These are phyloP conservation scores for Melieria crassipennis DNA, from an alignment of 2,888 invertebrate species.

Conservation along the genomic window DNA sequence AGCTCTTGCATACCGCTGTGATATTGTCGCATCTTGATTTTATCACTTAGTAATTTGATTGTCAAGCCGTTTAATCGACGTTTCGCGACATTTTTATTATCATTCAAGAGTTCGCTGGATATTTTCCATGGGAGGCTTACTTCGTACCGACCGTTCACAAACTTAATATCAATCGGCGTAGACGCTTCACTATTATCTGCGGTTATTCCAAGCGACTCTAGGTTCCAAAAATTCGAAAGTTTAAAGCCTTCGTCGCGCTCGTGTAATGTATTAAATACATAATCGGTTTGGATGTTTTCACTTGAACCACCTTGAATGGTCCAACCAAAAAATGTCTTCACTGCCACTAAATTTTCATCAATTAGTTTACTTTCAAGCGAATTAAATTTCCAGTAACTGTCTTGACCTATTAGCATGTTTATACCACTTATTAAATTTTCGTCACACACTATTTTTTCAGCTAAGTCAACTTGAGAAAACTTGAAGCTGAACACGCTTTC, in stretches of 20 bases:
- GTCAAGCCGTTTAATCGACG: too few relatives aligned
- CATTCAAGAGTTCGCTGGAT: constrained; percentile 14
- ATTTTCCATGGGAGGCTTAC: constrained; percentile 29
- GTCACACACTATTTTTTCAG: constrained; percentile 23
- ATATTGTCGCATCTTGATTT: too few relatives aligned
- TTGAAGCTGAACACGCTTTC: not conserved
- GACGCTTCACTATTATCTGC: constrained; percentile 26
- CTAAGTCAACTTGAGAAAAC: constrained; percentile 26
- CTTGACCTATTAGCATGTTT: constrained; percentile 38
- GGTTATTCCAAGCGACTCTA: constrained; percentile 36
- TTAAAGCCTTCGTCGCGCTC: constrained; percentile 3
- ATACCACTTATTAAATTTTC: constrained; percentile 24
- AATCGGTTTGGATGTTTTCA: not conserved
- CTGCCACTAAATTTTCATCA: constrained; percentile 31
- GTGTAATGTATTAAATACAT: constrained; percentile 10
- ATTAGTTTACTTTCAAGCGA: constrained; percentile 24
- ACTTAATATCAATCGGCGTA: constrained; percentile 24
- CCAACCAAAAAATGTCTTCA: constrained; percentile 38
- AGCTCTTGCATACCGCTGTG: not conserved
- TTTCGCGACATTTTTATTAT: constrained; percentile 25
- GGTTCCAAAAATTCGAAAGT: constrained; percentile 29
- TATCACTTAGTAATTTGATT: too few relatives aligned
- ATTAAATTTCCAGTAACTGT: constrained; percentile 39
- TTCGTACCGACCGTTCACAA: constrained; percentile 24
- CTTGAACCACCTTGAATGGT: constrained; percentile 22